phyloP scores from a whole-genome alignment of 2,888 invertebrate species.

The Pyralis farinalis region DNA sequence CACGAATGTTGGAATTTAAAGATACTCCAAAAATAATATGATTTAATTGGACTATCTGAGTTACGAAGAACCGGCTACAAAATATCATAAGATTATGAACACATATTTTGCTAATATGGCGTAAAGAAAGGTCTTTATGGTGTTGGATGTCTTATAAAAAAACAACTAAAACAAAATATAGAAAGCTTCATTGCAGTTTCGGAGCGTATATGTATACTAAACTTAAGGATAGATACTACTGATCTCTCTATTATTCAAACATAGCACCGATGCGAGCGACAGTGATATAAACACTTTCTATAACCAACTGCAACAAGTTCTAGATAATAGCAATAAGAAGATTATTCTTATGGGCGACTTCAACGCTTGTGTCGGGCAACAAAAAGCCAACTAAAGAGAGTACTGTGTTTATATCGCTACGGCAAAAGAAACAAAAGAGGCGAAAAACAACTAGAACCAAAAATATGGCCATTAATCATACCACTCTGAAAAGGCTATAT shows the following conservation, averaged over 20 bases:
- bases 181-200: conserved; percentile 16
- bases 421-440: conserved; percentile 24
- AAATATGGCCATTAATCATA: background rate
- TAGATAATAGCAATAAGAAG: conserved; percentile 11
- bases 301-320: conserved; percentile 12
- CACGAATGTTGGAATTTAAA: conserved; percentile 14
- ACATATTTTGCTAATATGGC: conserved; percentile 20
- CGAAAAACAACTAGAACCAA: conserved; percentile 12
- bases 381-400: conserved; percentile 16
- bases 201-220: conserved; percentile 18
- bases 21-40: conserved; percentile 17
- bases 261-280: conserved; percentile 17
- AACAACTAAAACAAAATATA: conserved; percentile 16
- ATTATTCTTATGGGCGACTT: conserved; percentile 19
- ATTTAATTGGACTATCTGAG: conserved; percentile 23
- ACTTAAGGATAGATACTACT: conserved; percentile 10
- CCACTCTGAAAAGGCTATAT: background rate
- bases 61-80: conserved; percentile 15
- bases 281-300: conserved; percentile 17
- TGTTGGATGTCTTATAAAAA: conserved; percentile 24
- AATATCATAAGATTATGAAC: conserved; percentile 24
- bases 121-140: conserved; percentile 18
- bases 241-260: conserved; percentile 20
- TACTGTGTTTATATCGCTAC: conserved; percentile 18
- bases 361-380: conserved; percentile 21